Percentiles rank a stretch among this genome's conserved stretches.
phyloP scores from a whole-genome alignment of 2,888 invertebrate species.

The Empis stercorea region DNA sequence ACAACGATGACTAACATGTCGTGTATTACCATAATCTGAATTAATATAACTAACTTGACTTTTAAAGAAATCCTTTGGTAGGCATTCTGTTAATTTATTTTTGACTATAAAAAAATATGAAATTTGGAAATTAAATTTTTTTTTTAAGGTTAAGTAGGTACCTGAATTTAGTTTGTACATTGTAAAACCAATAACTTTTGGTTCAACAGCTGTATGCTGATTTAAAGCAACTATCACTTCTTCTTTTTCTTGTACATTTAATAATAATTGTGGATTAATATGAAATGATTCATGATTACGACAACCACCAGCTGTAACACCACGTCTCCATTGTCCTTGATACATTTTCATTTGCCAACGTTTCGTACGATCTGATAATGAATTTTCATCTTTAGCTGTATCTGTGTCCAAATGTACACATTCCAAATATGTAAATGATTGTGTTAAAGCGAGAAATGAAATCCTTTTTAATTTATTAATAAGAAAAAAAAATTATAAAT shows the following conservation, averaged over 20 bases:
- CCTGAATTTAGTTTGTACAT: slow-evolving; percentile 44
- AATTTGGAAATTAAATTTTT: too few relatives aligned
- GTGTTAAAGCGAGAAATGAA: slow-evolving; percentile 67
- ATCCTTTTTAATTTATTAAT: slow-evolving; percentile 52
- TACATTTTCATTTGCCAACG: slow-evolving; percentile 82
- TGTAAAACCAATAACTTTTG: slow-evolving; percentile 85
- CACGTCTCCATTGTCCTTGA: slow-evolving; percentile 75
- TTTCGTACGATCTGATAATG: slow-evolving; percentile 54
- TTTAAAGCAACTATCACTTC: slow-evolving; percentile 75
- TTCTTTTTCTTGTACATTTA: slow-evolving; percentile 65
- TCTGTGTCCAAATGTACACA: slow-evolving; percentile 77
- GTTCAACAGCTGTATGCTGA: slow-evolving; percentile 84
- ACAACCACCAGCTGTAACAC: slow-evolving; percentile 82
- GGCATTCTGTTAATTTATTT: slow-evolving; percentile 58
- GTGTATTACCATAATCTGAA: slow-evolving; percentile 82
- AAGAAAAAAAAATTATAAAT: too few relatives aligned
- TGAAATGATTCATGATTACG: slow-evolving; percentile 85
- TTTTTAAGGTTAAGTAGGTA: slow-evolving; percentile 4
- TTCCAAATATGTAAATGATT: slow-evolving; percentile 70
- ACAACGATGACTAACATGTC: slow-evolving; percentile 73
- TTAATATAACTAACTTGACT: slow-evolving; percentile 76
- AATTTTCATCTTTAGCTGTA: slow-evolving; percentile 72
- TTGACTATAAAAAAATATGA: slow-evolving; percentile 10
- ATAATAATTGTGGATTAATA: slow-evolving; percentile 80
- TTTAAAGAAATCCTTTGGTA: slow-evolving; percentile 69